Evolutionary conservation across 2,797 vertebrate species (phyloP).

Genomic region (Mus caroli): DNA sequence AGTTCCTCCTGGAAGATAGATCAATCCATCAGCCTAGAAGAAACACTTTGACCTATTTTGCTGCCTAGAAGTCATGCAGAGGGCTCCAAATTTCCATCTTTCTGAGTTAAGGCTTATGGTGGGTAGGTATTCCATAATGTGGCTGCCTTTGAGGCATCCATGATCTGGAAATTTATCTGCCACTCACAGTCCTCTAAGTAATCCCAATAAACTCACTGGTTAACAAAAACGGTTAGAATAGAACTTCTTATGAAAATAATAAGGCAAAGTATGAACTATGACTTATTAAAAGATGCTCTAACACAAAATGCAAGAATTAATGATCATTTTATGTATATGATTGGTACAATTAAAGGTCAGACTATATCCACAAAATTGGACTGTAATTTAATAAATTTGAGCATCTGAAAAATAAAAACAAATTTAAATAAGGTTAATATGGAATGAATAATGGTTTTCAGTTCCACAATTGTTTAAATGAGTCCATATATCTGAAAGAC

Average conservation of each 20-base stretch:
- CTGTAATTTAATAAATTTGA: background rate
- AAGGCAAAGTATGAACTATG: background rate
- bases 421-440: background rate
- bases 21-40: background rate
- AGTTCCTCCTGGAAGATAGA: background rate
- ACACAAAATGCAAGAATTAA: background rate
- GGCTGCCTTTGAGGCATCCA: background rate
- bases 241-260: background rate
- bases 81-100: background rate
- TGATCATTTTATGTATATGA: background rate
- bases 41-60: background rate
- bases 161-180: background rate
- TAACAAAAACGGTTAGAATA: background rate
- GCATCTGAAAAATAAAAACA: background rate
- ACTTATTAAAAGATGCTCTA: background rate
- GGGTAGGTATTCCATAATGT: background rate
- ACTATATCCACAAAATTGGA: background rate
- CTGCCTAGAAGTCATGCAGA: background rate
- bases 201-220: background rate
- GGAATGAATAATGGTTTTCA: background rate
- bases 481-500: background rate
- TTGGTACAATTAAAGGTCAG: background rate
- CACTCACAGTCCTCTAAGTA: background rate
- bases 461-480: background rate
- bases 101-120: too few species aligned